These are phyloP conservation scores for Vulpes lagopus DNA, from an alignment of 2,113 vertebrate species.

Conservation along the genomic window DNA sequence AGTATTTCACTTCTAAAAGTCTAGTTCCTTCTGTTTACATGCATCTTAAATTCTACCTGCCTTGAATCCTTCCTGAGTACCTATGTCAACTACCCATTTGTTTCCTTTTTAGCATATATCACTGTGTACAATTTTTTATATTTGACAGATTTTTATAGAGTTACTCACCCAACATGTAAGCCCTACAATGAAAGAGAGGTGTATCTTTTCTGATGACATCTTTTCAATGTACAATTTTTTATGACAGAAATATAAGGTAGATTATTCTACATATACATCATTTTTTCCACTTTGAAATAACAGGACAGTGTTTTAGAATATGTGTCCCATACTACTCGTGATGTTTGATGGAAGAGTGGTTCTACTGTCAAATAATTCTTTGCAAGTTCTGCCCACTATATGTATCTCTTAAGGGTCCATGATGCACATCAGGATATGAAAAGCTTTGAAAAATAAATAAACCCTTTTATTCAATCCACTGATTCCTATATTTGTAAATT, in stretches of 20 bases:
- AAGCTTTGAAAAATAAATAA: background rate
- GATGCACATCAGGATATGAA: background rate
- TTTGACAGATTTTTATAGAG: background rate
- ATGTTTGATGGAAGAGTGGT: background rate
- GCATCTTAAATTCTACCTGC: background rate
- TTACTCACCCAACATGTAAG: background rate
- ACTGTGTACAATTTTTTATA: background rate
- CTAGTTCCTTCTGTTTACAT: background rate
- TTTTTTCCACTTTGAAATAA: background rate
- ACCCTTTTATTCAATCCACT: background rate
- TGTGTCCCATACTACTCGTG: background rate
- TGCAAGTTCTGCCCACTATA: background rate
- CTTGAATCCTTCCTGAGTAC: background rate
- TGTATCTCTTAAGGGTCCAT: background rate
- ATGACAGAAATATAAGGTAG: background rate
- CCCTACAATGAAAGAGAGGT: background rate
- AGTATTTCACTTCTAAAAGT: background rate
- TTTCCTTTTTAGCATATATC: background rate
- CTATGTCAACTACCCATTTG: background rate
- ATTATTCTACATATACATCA: background rate
- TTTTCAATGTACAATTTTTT: constrained; percentile 17
- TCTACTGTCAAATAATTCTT: background rate
- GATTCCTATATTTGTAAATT: background rate
- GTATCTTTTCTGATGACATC: background rate
- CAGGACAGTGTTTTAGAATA: background rate